Evolutionary conservation across 2,888 invertebrate genomes (phyloP), one percentile per base, ranked within the genome.

Genomic region (Erebia palarica): DNA sequence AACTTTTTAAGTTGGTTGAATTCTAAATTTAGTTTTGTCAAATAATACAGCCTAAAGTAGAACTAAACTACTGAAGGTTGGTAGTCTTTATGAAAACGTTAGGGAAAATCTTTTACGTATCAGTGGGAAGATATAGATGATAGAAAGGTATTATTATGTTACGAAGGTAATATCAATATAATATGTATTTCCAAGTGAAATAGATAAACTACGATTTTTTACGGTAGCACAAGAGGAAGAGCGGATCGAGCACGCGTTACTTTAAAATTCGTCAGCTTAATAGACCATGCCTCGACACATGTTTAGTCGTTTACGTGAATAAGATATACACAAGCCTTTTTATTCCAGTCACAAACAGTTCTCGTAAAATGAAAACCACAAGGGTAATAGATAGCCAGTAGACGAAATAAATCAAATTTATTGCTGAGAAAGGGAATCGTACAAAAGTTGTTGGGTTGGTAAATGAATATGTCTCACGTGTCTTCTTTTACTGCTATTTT

Each of bases 401-500:
- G 61, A 61, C 61, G 21, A 47, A 18, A 47, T 61, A 61, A 47
- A 61, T 61, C 61, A 59, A 59, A 59, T 61, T 61, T 61, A 47
- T 18, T 61, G 61, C 47, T 21, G 61, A 47, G 18, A 61, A 47
- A n/a, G 47, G 61, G 16, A 61, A 61, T 61, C 47, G 61, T 21
- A 47, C 18, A 47, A 47, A 61, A 61, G 61, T 61, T 61, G 47
- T 61, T 21, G 18, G 61, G 61, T 47, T 47, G 47, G 42, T 61
- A 61, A 47, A 61, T 61, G 61, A 61, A 61, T 61, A 61, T 18
- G 47, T 61, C 47, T 61, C 16, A 61, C 61, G 61, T 61, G 61
- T 11, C n/a, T 61, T n/a, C 60, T 10, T 47, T 61, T 10, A 18
- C 4, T 47, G 7, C 18, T 47, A 18, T 16, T 44, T 16, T 47